These are phyloP conservation scores for Phacellophora camtschatica DNA, from an alignment of 30 jellyfish, hydroid and myxozoan genomes.

Conservation along the genomic window DNA sequence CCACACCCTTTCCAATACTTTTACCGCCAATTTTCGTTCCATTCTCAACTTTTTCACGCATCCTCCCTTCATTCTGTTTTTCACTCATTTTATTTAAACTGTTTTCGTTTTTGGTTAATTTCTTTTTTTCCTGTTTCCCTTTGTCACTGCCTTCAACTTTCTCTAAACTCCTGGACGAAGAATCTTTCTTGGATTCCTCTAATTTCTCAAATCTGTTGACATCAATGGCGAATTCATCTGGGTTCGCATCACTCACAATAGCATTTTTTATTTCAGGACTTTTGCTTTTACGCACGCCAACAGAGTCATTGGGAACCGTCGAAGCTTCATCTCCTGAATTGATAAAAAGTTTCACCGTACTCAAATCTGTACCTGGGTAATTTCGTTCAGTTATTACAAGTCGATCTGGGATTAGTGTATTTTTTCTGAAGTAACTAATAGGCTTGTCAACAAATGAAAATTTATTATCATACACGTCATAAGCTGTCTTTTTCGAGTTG, in stretches of 20 bases:
- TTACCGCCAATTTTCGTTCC: background rate
- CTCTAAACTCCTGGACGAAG: background rate
- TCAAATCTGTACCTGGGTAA: conserved; percentile 48
- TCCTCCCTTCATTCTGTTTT: too few species aligned
- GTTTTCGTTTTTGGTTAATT: background rate
- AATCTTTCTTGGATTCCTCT: background rate
- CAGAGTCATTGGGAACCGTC: conserved; percentile 7
- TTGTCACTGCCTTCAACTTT: background rate
- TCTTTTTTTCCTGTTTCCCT: background rate
- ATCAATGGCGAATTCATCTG: conserved; percentile 1
- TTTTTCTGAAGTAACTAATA: conserved; percentile 21
- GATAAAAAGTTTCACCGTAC: conserved; percentile 45
- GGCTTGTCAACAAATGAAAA: conserved; percentile 48
- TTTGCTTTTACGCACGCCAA: conserved; percentile 11
- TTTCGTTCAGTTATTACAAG: conserved; percentile 42
- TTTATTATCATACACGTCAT: conserved; percentile 54
- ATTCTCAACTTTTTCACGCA: too few species aligned
- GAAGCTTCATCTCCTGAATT: conserved; percentile 62
- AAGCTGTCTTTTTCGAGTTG: too few species aligned
- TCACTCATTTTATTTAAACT: too few species aligned
- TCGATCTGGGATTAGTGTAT: conserved; percentile 50
- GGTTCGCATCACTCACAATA: background rate
- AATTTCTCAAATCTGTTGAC: background rate
- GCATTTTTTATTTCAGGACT: conserved; percentile 1
- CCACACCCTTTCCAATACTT: too few species aligned